A percentile compares a stretch with the other conserved stretches of the same genome.
These are phyloP conservation scores for Araneus ventricosus DNA, from an alignment of 1,140 invertebrate genomes.

Conservation along the genomic window DNA sequence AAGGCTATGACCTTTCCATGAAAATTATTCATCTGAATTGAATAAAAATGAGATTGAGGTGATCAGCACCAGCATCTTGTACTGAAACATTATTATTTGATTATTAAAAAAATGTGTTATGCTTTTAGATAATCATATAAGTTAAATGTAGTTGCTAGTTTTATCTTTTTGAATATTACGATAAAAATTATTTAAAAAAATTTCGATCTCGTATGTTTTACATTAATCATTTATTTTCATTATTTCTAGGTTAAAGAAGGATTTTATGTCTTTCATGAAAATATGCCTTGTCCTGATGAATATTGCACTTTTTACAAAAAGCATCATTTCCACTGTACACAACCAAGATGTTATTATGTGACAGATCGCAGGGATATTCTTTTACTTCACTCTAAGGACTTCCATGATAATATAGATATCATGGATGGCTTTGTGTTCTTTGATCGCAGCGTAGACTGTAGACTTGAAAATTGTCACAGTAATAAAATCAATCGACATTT, in stretches of 20 bases:
- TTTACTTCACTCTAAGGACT: slow-evolving; percentile 88
- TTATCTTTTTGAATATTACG: too few relatives aligned
- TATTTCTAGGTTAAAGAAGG: slow-evolving; percentile 80
- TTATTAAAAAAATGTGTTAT: too few relatives aligned
- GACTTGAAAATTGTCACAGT: slow-evolving; percentile 85
- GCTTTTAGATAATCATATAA: not conserved
- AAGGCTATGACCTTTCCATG: too few relatives aligned
- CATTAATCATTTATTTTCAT: not conserved
- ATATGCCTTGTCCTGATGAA: slow-evolving; percentile 84
- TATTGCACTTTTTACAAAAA: slow-evolving; percentile 83
- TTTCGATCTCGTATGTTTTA: too few relatives aligned
- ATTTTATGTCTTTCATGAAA: slow-evolving; percentile 84
- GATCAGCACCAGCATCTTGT: too few relatives aligned
- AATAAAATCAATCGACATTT: slow-evolving; percentile 88
- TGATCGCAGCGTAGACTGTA: slow-evolving; percentile 89
- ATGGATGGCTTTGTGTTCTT: slow-evolving; percentile 90
- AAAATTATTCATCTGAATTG: too few relatives aligned
- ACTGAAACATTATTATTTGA: too few relatives aligned
- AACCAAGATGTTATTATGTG: slow-evolving; percentile 86
- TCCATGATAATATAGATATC: slow-evolving; percentile 90
- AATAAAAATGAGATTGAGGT: too few relatives aligned
- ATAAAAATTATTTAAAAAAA: too few relatives aligned
- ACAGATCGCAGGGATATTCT: slow-evolving; percentile 86
- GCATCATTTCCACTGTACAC: slow-evolving; percentile 88
- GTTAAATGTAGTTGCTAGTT: not conserved